These are phyloP conservation scores for Echinarachnius parma DNA, from an alignment of 53 echinoderm and acorn worm species.

Conservation along the genomic window DNA sequence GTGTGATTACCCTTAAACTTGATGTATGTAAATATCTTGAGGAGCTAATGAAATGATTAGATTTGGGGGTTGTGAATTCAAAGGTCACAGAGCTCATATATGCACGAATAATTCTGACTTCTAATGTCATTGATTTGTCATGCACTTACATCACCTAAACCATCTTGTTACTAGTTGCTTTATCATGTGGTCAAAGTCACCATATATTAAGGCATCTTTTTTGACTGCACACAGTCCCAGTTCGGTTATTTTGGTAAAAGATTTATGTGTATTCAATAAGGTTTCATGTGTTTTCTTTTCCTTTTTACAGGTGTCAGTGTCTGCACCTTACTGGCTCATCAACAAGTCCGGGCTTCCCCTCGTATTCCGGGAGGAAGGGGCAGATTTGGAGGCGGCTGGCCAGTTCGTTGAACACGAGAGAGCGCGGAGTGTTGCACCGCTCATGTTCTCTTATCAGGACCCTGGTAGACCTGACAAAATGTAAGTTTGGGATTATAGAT, in stretches of 20 bases:
- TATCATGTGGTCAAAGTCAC: too few species aligned
- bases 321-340: constrained; percentile 88
- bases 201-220: too few species aligned
- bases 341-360: constrained; percentile 96
- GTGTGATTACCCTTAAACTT: too few species aligned
- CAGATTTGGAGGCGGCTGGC: constrained; percentile 74
- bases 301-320: constrained; percentile 58
- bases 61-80: too few species aligned
- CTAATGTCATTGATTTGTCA: too few species aligned
- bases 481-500: background rate
- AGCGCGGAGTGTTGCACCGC: constrained; percentile 90
- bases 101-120: too few species aligned
- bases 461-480: constrained; percentile 14
- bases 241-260: background rate
- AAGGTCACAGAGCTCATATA: too few species aligned
- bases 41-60: too few species aligned
- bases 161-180: too few species aligned
- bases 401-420: constrained; percentile 89
- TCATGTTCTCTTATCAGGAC: constrained; percentile 78
- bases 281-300: background rate
- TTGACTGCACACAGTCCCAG: background rate
- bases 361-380: constrained; percentile 82
- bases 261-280: too few species aligned
- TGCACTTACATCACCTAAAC: too few species aligned
- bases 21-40: too few species aligned